Conservation (phyloP, 92 coral and sea anemone genomes). For the Bergia puertoricense region DNA sequence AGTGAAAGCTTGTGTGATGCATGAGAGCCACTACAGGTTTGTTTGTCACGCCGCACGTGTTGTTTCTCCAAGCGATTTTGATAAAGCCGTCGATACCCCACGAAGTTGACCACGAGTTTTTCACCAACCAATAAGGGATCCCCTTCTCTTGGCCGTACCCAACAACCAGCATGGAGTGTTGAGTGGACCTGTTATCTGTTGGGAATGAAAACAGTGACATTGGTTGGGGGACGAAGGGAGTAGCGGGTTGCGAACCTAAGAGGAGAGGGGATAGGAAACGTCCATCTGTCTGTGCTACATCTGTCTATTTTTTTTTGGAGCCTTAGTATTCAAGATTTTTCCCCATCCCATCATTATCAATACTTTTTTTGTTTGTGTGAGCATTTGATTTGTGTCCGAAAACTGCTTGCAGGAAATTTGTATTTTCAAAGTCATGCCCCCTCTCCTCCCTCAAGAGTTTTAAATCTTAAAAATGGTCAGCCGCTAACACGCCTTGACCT, state of each 20-base stretch:
- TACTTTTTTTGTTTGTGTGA: too few relatives aligned
- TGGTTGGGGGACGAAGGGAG: not conserved
- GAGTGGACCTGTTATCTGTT: conserved; percentile 86
- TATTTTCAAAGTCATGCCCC: too few relatives aligned
- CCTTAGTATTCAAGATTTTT: too few relatives aligned
- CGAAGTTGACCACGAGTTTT: conserved; percentile 90
- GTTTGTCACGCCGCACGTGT: conserved; percentile 93
- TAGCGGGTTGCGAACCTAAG: not conserved
- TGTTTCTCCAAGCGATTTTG: conserved; percentile 87
- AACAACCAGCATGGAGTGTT: conserved; percentile 91
- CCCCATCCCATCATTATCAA: too few relatives aligned
- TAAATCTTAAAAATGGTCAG: too few relatives aligned
- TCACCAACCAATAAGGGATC: conserved; percentile 91
- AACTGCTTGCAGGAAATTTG: too few relatives aligned
- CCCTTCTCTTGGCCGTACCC: conserved; percentile 98
- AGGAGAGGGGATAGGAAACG: not conserved
- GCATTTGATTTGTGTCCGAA: too few relatives aligned
- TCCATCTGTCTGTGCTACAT: too few relatives aligned
- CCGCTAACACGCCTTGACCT: too few relatives aligned
- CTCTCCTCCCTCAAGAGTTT: too few relatives aligned
- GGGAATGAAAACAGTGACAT: not conserved
- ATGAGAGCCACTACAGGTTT: conserved; percentile 93
- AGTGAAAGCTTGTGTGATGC: conserved; percentile 79
- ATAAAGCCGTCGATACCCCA: conserved; percentile 97
- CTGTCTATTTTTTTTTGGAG: too few relatives aligned